Base-by-base conservation (phyloP, 2,888 invertebrate genomes). In the Drosophila tripunctata region DNA sequence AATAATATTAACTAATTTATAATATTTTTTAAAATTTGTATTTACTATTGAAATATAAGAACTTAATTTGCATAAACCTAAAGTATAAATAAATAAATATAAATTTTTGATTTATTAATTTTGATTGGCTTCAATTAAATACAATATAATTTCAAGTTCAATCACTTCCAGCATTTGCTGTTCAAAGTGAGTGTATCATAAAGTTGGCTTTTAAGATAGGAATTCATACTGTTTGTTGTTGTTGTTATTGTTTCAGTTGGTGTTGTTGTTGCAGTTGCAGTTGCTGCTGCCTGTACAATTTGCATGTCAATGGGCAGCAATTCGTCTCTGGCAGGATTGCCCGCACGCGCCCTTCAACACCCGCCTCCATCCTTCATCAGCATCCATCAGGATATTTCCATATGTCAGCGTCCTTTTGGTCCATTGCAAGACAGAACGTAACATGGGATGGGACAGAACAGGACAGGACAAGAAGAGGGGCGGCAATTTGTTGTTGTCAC, bases 401-500 rank as follows among this genome's bases (percentile, higher is more conserved):
- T 81, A 86, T 83, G 80, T 87, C 87, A 78, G 78, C 77, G 70
- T 67, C 61, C 56, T 52, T 64, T 76, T 65, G 64, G 57, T 56
- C 51, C 51, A 38, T 21, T 52, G 65, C 56, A 67, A 63, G 62
- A 61, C 71, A 43, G 40, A 65, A 35, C n/a, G n/a, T 38, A 10
- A 40, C 43, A n/a, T 7, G 14, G 8, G 21, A 45, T 38, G 19
- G 41, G 56, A 19, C 36, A 35, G 57, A 43, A 43, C 31, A 10
- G 40, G 36, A 52, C 38, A 35, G 10, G n/a, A 35, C n/a, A 35
- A 22, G 22, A 35, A 51, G 31, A 60, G 47, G 52, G 57, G 71
- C 66, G 72, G 82, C 78, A 84, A 87, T 82, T 81, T 87, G 87
- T 80, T 80, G 84, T 82, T 87, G 81, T 87, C 82, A 82, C 78